A percentile compares a stretch with the other conserved stretches of the same genome.
These are phyloP conservation scores for Miltochrista miniata DNA, from an alignment of 2,888 invertebrate genomes.

Conservation along the genomic window DNA sequence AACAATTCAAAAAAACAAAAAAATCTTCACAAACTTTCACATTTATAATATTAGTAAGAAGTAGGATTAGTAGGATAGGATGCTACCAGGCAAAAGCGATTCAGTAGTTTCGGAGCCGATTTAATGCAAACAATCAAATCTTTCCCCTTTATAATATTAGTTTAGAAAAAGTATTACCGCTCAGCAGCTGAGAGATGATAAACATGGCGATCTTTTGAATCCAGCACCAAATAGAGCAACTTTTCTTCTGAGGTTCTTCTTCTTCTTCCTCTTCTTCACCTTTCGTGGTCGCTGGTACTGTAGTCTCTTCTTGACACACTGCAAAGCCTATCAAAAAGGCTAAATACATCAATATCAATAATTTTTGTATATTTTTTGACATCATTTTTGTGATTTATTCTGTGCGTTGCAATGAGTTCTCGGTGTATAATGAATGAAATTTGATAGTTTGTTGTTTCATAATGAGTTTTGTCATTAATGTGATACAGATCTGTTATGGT, in stretches of 20 bases:
- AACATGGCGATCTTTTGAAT: conserved; percentile 80
- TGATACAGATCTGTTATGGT: conserved; percentile 32
- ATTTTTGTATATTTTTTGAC: conserved; percentile 37
- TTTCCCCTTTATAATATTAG: no score
- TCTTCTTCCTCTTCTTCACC: conserved; percentile 67
- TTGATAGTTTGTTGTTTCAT: conserved; percentile 12
- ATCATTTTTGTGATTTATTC: conserved; percentile 24
- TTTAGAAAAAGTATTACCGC: conserved; percentile 49
- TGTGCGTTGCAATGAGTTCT: conserved; percentile 9
- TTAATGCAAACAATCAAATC: no score
- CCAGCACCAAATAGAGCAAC: conserved; percentile 81
- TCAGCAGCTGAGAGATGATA: conserved; percentile 74
- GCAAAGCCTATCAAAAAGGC: conserved; percentile 47
- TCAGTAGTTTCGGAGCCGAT: no score
- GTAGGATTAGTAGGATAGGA: no score
- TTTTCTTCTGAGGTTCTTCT: conserved; percentile 61
- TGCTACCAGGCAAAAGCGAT: no score
- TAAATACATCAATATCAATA: conserved; percentile 48
- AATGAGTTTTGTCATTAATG: conserved; percentile 34
- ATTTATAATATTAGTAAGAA: no score
- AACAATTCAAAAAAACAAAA: no score
- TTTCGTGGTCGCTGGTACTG: conserved; percentile 56
- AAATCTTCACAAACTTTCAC: no score
- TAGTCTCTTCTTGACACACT: conserved; percentile 61
- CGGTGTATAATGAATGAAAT: conserved; percentile 15